Evolutionary conservation across 2,797 vertebrate genomes (phyloP).

Genomic region (Otolemur crassicaudatus): DNA sequence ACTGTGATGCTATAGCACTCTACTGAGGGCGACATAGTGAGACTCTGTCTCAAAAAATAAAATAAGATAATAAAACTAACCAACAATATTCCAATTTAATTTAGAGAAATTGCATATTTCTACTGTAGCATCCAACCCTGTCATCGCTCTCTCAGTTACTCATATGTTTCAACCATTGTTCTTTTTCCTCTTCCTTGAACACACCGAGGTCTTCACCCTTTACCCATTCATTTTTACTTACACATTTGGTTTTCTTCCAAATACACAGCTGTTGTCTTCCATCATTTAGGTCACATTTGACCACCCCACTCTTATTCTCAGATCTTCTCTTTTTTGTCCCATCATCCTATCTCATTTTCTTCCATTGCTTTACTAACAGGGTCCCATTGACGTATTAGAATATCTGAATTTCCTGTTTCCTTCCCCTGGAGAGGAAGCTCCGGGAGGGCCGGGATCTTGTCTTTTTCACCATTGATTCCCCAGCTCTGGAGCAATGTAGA

Average conservation of each 20-base stretch:
- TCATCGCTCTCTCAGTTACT: accelerated
- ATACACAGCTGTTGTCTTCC: not conserved
- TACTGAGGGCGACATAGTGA: no score
- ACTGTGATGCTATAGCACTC: no score
- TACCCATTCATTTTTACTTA: not conserved
- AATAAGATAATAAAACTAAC: not conserved
- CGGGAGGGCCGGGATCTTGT: not conserved
- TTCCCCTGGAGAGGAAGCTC: not conserved
- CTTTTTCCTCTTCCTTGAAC: not conserved
- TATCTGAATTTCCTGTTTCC: not conserved
- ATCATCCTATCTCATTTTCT: not conserved
- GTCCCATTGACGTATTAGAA: not conserved
- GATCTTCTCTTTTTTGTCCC: not conserved
- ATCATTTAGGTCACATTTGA: not conserved
- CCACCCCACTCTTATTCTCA: not conserved
- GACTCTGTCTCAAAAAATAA: no score
- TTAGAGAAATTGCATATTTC: not conserved
- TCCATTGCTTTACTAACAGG: not conserved
- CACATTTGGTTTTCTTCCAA: not conserved
- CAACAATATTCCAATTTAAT: not conserved
- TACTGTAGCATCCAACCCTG: not conserved
- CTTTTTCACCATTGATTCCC: not conserved
- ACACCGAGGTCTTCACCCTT: not conserved
- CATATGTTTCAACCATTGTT: not conserved
- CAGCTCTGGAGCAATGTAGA: not conserved